Conservation (phyloP, 2,888 invertebrate genomes). For the Ophraella communa region DNA sequence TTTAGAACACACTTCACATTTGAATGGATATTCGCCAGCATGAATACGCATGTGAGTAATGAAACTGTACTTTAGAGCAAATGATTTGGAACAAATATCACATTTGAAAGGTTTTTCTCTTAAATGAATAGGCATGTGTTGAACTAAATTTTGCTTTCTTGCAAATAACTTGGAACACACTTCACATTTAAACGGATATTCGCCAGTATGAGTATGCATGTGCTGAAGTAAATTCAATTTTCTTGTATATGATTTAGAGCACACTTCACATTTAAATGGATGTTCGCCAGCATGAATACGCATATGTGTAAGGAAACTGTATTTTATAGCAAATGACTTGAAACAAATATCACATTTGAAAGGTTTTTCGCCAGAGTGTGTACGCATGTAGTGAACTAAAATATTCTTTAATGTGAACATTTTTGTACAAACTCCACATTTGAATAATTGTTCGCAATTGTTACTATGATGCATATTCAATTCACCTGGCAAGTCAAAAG, state of each 20-base stretch:
- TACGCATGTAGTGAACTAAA: background rate
- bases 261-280: background rate
- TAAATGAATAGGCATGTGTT: background rate
- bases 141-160: background rate
- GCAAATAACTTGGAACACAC: background rate
- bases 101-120: background rate
- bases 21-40: background rate
- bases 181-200: background rate
- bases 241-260: background rate
- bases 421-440: background rate
- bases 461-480: background rate
- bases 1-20: background rate
- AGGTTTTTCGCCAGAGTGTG: background rate
- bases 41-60: background rate
- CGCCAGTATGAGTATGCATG: background rate
- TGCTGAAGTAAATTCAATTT: background rate
- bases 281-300: background rate
- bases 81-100: background rate
- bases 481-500: no score
- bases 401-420: background rate
- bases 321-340: background rate
- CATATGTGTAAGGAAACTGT: background rate
- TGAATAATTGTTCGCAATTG: background rate
- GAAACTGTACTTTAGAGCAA: background rate
- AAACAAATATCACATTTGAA: background rate